Evolutionary conservation across 2,797 vertebrate genomes (phyloP).

Genomic region (Liasis olivaceus): DNA sequence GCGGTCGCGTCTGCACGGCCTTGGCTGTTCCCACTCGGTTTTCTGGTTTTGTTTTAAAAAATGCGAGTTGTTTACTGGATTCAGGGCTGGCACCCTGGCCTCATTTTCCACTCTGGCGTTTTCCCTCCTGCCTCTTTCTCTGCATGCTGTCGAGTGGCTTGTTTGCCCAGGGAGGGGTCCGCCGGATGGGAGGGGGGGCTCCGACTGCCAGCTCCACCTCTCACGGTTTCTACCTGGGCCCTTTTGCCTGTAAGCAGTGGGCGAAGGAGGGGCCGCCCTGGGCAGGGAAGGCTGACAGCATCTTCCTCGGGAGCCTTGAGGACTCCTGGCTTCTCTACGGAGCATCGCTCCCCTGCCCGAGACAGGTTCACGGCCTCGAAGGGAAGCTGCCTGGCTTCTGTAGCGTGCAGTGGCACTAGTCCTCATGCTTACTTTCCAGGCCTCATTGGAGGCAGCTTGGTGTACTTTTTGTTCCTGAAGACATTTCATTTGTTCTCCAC

Average conservation of each 20-base stretch:
- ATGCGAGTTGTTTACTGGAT: no score
- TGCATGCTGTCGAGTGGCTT: background rate
- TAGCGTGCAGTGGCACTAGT: background rate
- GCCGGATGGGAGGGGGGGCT: no score
- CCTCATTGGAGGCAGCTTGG: no score
- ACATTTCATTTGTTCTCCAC: background rate
- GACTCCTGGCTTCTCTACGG: background rate
- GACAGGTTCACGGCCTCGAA: background rate
- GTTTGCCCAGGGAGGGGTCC: no score
- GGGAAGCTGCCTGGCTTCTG: background rate
- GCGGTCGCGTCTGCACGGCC: no score
- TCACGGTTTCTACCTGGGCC: no score
- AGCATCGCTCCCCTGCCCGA: background rate
- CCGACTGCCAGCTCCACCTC: no score
- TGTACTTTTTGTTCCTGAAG: background rate
- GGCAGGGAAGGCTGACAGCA: no score
- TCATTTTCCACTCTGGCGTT: background rate
- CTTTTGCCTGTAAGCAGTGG: no score
- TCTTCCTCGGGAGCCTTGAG: background rate
- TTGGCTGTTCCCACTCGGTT: no score
- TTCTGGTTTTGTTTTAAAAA: no score
- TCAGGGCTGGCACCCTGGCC: background rate
- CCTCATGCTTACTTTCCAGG: background rate
- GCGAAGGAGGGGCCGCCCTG: background rate
- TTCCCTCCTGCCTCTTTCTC: background rate